These are phyloP conservation scores for Oplegnathus fasciatus DNA, from an alignment of 2,113 vertebrate species.

Conservation along the genomic window DNA sequence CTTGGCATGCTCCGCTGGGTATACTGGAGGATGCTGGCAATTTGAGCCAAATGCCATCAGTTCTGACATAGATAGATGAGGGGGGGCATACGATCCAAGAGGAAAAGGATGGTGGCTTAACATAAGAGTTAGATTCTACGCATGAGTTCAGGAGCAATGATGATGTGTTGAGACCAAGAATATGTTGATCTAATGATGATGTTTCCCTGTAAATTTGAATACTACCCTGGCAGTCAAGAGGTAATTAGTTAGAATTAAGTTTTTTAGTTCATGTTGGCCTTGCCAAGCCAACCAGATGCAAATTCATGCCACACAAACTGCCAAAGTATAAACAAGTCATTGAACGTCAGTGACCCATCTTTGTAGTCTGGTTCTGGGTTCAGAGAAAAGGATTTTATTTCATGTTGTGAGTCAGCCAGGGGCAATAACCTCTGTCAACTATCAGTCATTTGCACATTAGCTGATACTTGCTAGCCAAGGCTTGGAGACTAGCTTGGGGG, in stretches of 20 bases:
- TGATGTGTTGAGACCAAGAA: slow-evolving; percentile 7
- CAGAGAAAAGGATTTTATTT: slow-evolving; percentile 19
- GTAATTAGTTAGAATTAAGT: neutral
- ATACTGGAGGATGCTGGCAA: slow-evolving; percentile 28
- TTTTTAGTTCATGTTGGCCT: neutral
- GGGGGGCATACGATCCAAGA: neutral
- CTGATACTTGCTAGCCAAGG: slow-evolving; percentile 2
- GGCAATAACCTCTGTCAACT: neutral
- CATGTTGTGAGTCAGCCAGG: slow-evolving; percentile 19
- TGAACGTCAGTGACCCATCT: neutral
- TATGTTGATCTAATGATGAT: slow-evolving; percentile 11
- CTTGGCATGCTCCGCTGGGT: slow-evolving; percentile 33
- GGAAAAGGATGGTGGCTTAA: neutral
- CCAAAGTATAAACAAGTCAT: slow-evolving; percentile 5
- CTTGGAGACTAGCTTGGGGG: neutral
- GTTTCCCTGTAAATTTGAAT: neutral
- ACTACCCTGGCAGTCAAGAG: too few relatives aligned
- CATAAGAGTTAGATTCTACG: neutral
- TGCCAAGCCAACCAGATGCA: neutral
- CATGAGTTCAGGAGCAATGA: slow-evolving; percentile 2
- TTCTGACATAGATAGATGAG: slow-evolving; percentile 54
- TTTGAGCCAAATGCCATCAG: slow-evolving; percentile 43
- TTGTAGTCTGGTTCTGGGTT: neutral
- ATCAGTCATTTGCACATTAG: slow-evolving; percentile 10
- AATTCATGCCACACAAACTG: neutral